Percentiles rank a stretch among this genome's conserved stretches.
These are phyloP conservation scores for Chrysoperla carnea DNA, from an alignment of 1,140 invertebrate species.

Conservation along the genomic window DNA sequence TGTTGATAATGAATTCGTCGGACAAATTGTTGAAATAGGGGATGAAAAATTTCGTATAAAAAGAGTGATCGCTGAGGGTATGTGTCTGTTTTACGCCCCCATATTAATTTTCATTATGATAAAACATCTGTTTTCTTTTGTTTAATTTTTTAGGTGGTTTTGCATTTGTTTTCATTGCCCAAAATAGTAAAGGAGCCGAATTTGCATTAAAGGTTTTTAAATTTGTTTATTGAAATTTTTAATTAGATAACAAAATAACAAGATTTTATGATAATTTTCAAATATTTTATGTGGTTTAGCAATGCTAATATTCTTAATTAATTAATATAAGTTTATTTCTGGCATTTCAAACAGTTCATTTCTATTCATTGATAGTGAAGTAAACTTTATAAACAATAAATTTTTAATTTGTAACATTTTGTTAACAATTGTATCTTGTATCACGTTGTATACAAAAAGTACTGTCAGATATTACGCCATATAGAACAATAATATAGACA, in stretches of 20 bases:
- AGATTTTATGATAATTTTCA: not conserved
- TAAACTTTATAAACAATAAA: too few relatives aligned
- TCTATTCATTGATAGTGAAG: too few relatives aligned
- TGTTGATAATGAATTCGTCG: constrained; percentile 75
- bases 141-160: constrained; percentile 62
- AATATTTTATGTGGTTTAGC: constrained; percentile 2
- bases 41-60: constrained; percentile 77
- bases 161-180: constrained; percentile 84
- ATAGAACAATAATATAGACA: too few relatives aligned
- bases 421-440: too few relatives aligned
- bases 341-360: too few relatives aligned
- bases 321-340: too few relatives aligned
- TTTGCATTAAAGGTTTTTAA: constrained; percentile 65
- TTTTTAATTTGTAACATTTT: too few relatives aligned
- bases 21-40: constrained; percentile 75
- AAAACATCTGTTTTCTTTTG: constrained; percentile 8
- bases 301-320: too few relatives aligned
- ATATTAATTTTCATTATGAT: constrained; percentile 11
- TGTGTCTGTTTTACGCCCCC: constrained; percentile 18
- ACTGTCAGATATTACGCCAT: too few relatives aligned
- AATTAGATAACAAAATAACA: not conserved
- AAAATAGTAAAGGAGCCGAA: constrained; percentile 74
- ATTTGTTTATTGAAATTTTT: not conserved
- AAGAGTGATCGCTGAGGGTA: constrained; percentile 86
- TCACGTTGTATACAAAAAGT: too few relatives aligned